Evolutionary conservation across 2,113 vertebrate species (phyloP), one percentile per base, ranked within the genome.

Genomic region (Aegithalos caudatus): DNA sequence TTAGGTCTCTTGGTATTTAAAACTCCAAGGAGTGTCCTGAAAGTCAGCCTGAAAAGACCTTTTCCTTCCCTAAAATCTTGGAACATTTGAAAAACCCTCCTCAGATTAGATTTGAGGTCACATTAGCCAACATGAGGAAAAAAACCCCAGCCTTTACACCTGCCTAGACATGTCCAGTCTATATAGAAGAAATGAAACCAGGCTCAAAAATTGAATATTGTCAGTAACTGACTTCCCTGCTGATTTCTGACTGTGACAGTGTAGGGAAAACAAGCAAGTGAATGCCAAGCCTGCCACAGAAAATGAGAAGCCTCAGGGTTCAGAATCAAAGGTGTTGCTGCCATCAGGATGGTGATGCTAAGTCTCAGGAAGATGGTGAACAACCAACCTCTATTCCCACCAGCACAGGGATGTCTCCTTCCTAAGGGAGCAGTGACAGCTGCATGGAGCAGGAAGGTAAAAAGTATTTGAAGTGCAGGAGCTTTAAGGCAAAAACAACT

Each of bases 131-230:
- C 7, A 15, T 1, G 14, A 77, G 4, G 47, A 57, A 76, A 80
- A 66, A 45, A 6, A 86, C 10, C 10, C 10, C 10, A 38, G 35
- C 20, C 14, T 50, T 83, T 53, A 27, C 24, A 72, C 20, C 50
- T 93, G 50, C 64, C 66, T 20, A 82, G 58, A 38, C 29, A 31
- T n/a, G 29, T 71, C 79, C 84, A 96, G 87, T 81, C 94, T 95
- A 80, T 95, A 80, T 73, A 92, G 92, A 33, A 51, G 65, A 78
- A 94, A 95, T 72, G 78, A 88, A 97, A 95, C 62, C 61, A 83
- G 4, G 8, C 91, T 96, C 76, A 83, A 81, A 91, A 95, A 80
- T 61, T 22, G 27, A 92, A 70, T 91, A 90, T 62, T 91, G 33
- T 50, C 64, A 81, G 47, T 84, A 95, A 92, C 90, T 70, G 70